A percentile compares a stretch with the other conserved stretches of the same genome.
phyloP scores from a whole-genome alignment of 2,797 vertebrate genomes.

The Denticeps clupeoides region DNA sequence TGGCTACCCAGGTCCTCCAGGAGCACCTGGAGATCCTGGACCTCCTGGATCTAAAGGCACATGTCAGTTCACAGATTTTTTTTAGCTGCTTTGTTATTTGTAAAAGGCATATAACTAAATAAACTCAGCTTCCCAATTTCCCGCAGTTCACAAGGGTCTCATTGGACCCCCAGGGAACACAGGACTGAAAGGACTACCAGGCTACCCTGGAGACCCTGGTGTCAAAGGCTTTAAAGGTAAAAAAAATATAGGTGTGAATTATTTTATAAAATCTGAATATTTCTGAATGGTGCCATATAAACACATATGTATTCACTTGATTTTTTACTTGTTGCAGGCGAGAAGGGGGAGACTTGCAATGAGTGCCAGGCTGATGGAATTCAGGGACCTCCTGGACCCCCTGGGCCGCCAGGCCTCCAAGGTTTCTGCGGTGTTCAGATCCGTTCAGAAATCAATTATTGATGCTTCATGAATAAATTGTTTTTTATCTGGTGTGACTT shows the following conservation, averaged over 20 bases:
- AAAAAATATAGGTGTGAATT: too few species aligned
- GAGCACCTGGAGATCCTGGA: conserved; percentile 35
- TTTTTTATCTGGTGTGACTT: background rate
- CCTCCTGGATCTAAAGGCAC: conserved; percentile 24
- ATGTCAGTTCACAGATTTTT: too few species aligned
- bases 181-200: conserved; percentile 8
- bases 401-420: conserved; percentile 16
- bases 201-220: background rate
- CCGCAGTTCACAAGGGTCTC: too few species aligned
- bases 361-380: background rate
- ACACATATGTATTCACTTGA: too few species aligned
- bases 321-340: conserved; percentile 9
- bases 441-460: too few species aligned
- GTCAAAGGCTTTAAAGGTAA: background rate
- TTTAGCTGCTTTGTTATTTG: too few species aligned
- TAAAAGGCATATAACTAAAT: too few species aligned
- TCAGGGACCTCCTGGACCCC: conserved; percentile 10
- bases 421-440: too few species aligned
- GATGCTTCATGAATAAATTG: background rate
- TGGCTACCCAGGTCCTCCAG: conserved; percentile 7
- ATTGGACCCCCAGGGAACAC: conserved; percentile 5
- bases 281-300: too few species aligned
- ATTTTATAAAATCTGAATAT: too few species aligned
- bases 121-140: too few species aligned
- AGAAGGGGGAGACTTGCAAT: conserved; percentile 19